Percentiles rank a stretch among this genome's conserved stretches.
These are phyloP conservation scores for Hystrix brachyura DNA, from an alignment of 2,113 vertebrate species.

Conservation along the genomic window DNA sequence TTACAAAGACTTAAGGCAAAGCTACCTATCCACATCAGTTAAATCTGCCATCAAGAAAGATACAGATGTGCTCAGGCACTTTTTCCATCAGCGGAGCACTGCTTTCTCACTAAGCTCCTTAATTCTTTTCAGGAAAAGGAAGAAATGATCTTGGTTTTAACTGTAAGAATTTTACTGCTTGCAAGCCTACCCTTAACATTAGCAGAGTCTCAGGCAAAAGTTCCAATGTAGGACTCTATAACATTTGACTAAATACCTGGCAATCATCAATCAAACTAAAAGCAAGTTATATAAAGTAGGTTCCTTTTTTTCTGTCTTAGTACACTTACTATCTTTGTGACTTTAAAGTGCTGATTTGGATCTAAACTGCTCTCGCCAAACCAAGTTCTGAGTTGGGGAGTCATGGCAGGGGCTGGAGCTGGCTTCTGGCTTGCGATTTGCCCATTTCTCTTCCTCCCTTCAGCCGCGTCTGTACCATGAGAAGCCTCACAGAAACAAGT, in stretches of 20 bases:
- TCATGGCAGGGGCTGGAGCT: neutral
- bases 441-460: neutral
- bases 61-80: neutral
- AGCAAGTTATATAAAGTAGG: neutral
- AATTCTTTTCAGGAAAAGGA: constrained; percentile 9
- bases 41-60: neutral
- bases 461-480: rapidly evolving
- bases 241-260: neutral
- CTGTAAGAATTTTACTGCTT: neutral
- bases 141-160: neutral
- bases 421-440: neutral
- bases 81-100: constrained; percentile 43
- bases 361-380: neutral
- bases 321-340: neutral
- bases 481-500: neutral
- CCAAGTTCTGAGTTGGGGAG: neutral
- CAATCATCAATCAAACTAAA: neutral
- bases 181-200: neutral
- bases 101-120: constrained; percentile 29
- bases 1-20: neutral
- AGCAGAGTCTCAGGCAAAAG: neutral
- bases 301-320: neutral
- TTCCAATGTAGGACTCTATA: neutral
- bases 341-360: neutral
- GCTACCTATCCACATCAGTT: neutral